Conservation (phyloP, 2,113 vertebrate genomes). For the Entomyzon cyanotis region DNA sequence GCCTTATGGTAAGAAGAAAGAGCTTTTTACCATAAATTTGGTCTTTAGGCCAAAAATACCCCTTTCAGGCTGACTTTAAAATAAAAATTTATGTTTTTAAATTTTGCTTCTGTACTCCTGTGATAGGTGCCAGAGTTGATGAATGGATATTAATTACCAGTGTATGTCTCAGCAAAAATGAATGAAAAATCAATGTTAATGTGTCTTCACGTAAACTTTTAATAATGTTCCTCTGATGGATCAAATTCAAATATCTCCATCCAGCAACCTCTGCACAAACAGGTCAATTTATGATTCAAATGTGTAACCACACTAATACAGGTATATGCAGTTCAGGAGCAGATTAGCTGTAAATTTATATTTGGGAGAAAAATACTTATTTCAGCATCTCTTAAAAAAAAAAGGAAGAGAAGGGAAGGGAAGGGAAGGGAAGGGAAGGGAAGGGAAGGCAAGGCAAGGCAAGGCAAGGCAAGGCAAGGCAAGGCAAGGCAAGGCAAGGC, state of each 20-base stretch:
- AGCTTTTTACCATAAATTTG: neutral
- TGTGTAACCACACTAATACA: neutral
- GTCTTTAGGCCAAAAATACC: neutral
- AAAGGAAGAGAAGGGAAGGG: no score
- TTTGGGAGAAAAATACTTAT: neutral
- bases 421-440: neutral
- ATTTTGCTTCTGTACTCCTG: neutral
- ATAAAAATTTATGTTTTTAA: neutral
- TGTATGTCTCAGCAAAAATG: slow-evolving; percentile 1
- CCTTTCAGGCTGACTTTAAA: neutral
- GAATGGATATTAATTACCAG: neutral
- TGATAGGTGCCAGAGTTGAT: neutral
- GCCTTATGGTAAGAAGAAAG: neutral
- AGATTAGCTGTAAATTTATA: neutral
- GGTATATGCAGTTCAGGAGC: neutral
- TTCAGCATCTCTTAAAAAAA: neutral
- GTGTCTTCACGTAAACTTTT: slow-evolving; percentile 31
- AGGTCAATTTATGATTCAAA: slow-evolving; percentile 28
- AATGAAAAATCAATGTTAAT: slow-evolving; percentile 21
- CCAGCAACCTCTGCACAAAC: slow-evolving; percentile 1
- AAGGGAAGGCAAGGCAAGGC: fast-evolving
- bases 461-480: no score
- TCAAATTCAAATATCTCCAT: slow-evolving; percentile 11
- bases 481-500: neutral
- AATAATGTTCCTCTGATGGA: neutral